phyloP scores from a whole-genome alignment of 2,888 invertebrate species.

The Anagyrus pseudococci region DNA sequence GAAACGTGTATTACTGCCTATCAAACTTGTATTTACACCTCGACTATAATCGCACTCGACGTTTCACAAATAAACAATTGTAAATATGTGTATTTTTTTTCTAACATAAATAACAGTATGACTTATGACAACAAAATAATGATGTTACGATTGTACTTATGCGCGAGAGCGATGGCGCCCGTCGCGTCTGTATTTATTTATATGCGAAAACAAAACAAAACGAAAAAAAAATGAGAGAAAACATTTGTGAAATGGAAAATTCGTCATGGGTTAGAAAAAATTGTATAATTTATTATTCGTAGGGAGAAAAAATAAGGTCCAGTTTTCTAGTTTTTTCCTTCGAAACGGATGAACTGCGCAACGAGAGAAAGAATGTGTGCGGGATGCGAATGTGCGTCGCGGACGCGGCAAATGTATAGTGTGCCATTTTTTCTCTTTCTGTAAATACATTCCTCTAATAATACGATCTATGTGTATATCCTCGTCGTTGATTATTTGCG shows the following conservation, averaged over 20 bases:
- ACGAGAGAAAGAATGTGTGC: background rate
- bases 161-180: slow-evolving; percentile 20
- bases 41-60: slow-evolving; percentile 14
- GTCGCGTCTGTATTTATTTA: slow-evolving; percentile 33
- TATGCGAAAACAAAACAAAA: slow-evolving; percentile 22
- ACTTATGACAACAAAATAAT: slow-evolving; percentile 15
- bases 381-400: background rate
- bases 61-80: slow-evolving; percentile 8
- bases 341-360: background rate
- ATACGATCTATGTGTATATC: slow-evolving; percentile 22
- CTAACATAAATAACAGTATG: slow-evolving; percentile 20
- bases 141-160: slow-evolving; percentile 39
- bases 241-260: slow-evolving; percentile 17
- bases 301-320: slow-evolving; percentile 23
- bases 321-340: background rate
- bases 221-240: too few relatives aligned
- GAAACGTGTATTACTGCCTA: slow-evolving; percentile 8
- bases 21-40: slow-evolving; percentile 4
- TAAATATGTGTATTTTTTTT: slow-evolving; percentile 36
- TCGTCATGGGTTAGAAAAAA: slow-evolving; percentile 4
- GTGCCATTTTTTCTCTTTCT: slow-evolving; percentile 32
- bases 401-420: slow-evolving; percentile 21
- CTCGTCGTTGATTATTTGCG: slow-evolving; percentile 32
- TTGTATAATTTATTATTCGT: slow-evolving; percentile 36
- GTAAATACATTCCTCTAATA: slow-evolving; percentile 36